Conservation (phyloP, 2,113 vertebrate genomes). For the Pelobates fuscus region DNA sequence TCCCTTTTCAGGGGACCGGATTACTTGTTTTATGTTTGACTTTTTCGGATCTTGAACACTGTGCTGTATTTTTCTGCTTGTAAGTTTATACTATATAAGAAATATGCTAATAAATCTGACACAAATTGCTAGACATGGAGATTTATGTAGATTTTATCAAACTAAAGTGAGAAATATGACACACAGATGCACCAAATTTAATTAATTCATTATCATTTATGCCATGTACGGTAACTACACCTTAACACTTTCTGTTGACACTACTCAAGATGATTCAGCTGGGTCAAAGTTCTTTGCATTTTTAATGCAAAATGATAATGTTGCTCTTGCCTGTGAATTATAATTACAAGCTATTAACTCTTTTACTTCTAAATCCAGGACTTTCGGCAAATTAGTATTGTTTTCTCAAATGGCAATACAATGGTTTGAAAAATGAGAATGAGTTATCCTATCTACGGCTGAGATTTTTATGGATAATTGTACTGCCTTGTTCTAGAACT, state of each 20-base stretch:
- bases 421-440: no score
- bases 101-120: constrained; percentile 12
- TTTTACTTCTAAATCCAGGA: no score
- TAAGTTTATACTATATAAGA: background rate
- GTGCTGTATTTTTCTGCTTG: background rate
- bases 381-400: no score
- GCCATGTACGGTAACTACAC: constrained; percentile 11
- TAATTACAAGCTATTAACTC: no score
- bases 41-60: background rate
- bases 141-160: constrained; percentile 7
- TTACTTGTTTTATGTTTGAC: no score
- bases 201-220: constrained; percentile 17
- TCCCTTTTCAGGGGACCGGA: no score
- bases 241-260: constrained; percentile 11
- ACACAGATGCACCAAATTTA: background rate
- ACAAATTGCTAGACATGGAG: background rate
- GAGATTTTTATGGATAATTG: no score
- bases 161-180: constrained; percentile 16
- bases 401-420: no score
- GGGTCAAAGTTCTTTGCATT: constrained; percentile 15
- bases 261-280: background rate
- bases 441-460: no score
- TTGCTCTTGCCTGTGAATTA: background rate
- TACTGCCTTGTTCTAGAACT: no score
- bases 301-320: constrained; percentile 1